phyloP scores from a whole-genome alignment of 1,140 invertebrate species.

The Saccostrea echinata region DNA sequence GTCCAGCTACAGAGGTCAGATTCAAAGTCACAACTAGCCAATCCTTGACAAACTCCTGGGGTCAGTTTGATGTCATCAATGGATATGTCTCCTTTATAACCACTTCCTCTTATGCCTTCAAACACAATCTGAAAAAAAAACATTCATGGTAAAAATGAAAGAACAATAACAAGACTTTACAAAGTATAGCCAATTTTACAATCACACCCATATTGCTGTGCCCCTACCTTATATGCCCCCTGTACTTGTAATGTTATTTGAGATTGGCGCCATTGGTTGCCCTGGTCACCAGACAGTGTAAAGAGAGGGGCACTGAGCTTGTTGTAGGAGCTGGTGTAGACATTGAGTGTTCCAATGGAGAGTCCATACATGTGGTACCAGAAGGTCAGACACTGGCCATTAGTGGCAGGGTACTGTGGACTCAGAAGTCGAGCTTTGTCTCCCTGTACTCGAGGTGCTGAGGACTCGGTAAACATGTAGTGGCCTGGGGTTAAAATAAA shows the following conservation, averaged over 20 bases:
- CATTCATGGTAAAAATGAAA: not conserved
- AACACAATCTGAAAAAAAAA: conserved; percentile 64
- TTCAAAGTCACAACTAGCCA: conserved; percentile 72
- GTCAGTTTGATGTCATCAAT: conserved; percentile 67
- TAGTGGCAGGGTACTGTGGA: conserved; percentile 59
- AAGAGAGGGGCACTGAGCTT: conserved; percentile 65
- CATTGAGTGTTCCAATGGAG: conserved; percentile 67
- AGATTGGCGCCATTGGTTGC: conserved; percentile 72
- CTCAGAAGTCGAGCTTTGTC: conserved; percentile 76
- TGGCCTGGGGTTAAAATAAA: conserved; percentile 56
- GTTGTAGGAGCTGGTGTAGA: conserved; percentile 67
- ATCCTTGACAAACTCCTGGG: conserved; percentile 58
- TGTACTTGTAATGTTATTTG: conserved; percentile 66
- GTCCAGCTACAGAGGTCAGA: conserved; percentile 72
- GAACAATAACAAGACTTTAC: not conserved
- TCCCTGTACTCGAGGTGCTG: conserved; percentile 64
- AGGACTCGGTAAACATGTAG: conserved; percentile 76
- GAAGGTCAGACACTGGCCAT: conserved; percentile 81
- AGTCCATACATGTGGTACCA: conserved; percentile 89
- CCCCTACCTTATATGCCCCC: conserved; percentile 66
- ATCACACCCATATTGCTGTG: not conserved
- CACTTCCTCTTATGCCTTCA: conserved; percentile 65
- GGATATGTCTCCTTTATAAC: conserved; percentile 70
- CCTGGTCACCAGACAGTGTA: conserved; percentile 73
- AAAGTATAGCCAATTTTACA: not conserved